Base-by-base conservation (phyloP, 2,888 invertebrate genomes). In the Apomyelois bistriatella region DNA sequence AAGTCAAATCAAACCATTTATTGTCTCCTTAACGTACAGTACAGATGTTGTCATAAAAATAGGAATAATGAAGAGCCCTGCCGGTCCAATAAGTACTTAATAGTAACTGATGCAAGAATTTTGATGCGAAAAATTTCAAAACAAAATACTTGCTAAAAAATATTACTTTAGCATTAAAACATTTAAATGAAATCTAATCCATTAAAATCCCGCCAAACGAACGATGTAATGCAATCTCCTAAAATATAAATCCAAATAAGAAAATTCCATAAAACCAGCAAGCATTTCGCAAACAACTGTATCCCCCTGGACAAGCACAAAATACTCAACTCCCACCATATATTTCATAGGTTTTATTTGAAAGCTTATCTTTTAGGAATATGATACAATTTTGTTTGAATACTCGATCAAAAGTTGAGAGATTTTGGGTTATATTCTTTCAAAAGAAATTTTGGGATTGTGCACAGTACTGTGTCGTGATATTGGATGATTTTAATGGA, bases 381-480 rank as follows among this genome's bases (percentile, higher is more conserved):
- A 48, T 48, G 48, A 37, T 37, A 37, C 48, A 48, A 37, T 12
- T 48, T 36, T 12, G 48, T 35, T 16, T 35, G 32, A n/a, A 32
- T 46, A 15, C 32, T 32, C 32, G 32, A 46, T 46, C 32, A 35
- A 46, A 32, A 46, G 46, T 46, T 46, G 9, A 46, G 32, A 15
- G 46, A 32, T 46, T 46, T 46, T n/a, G 10, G 10, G 46, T 32
- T 32, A 46, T 46, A 46, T 46, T 32, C 32, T 15, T 15, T 32
- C 16, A 13, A 32, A 46, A 46, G 42, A 46, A 35, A 32, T 35
- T 32, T 46, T 32, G 32, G n/a, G 46, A 50, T 28, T 41, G 54
- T 53, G 59, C 53, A 60, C 72, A 46, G 16, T 32, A 7, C 13
- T 15, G 1, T 3, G 15, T 9, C 30, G 9, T 22, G 12, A 3